phyloP scores from a whole-genome alignment of 1,140 invertebrate species.

The Ceratosolen fusciceps region DNA sequence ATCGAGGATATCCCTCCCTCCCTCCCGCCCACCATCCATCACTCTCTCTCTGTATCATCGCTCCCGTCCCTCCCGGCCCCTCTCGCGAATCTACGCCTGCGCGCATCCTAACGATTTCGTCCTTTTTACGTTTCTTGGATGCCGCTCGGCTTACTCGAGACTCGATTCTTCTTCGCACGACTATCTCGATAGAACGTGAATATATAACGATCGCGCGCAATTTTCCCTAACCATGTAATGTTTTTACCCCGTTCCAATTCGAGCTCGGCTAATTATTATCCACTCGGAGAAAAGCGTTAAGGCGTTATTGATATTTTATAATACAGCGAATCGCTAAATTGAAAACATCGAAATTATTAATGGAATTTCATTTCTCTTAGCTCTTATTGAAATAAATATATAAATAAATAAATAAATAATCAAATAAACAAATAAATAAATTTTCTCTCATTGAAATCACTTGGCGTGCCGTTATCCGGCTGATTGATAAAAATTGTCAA shows the following conservation, averaged over 20 bases:
- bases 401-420: too few species aligned
- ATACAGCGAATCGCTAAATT: too few species aligned
- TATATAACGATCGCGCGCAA: constrained; percentile 19
- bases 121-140: background rate
- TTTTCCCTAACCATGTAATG: background rate
- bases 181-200: constrained; percentile 2
- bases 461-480: too few species aligned
- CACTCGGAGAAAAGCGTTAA: too few species aligned
- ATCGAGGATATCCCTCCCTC: background rate
- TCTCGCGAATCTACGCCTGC: background rate
- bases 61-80: background rate
- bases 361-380: too few species aligned
- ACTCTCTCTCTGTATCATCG: background rate
- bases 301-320: too few species aligned
- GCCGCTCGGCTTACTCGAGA: too few species aligned
- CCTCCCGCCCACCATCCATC: background rate
- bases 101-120: background rate
- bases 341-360: too few species aligned
- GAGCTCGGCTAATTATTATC: background rate
- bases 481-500: too few species aligned
- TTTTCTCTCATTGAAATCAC: too few species aligned
- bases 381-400: too few species aligned
- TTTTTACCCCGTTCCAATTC: background rate
- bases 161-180: background rate
- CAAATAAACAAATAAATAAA: too few species aligned